Percentiles rank a stretch among this genome's conserved stretches.
Evolutionary conservation across 2,797 vertebrate species (phyloP).

Genomic region (Tragelaphus oryx): DNA sequence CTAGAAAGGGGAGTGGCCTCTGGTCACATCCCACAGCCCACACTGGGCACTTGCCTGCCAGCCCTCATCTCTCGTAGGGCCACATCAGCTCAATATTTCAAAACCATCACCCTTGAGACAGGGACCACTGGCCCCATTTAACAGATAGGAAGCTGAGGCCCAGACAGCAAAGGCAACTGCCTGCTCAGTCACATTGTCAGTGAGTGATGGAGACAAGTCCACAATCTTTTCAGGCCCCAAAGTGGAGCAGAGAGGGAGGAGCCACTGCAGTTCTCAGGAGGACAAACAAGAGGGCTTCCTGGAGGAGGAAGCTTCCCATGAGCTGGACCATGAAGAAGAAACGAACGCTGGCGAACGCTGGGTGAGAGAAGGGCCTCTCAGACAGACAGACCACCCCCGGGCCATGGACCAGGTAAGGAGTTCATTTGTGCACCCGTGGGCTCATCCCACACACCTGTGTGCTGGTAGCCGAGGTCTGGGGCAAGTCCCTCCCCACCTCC

Average conservation of each 20-base stretch:
- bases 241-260: not conserved
- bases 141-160: not conserved
- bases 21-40: not conserved
- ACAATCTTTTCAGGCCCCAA: not conserved
- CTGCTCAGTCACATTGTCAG: not conserved
- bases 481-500: not conserved
- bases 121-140: not conserved
- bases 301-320: not conserved
- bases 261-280: not conserved
- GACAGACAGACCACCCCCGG: not conserved
- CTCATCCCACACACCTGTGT: not conserved
- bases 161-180: not conserved
- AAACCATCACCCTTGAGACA: not conserved
- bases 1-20: not conserved
- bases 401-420: not conserved
- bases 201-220: not conserved
- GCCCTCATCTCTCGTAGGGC: not conserved
- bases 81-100: not conserved
- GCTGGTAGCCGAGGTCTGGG: rapidly evolving
- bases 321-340: not conserved
- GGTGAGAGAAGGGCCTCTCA: not conserved
- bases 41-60: not conserved
- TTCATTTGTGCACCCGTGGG: not conserved
- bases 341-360: not conserved
- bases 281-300: not conserved